Base-by-base conservation (phyloP, 2,888 invertebrate species). In the Nomada ruficornis region DNA sequence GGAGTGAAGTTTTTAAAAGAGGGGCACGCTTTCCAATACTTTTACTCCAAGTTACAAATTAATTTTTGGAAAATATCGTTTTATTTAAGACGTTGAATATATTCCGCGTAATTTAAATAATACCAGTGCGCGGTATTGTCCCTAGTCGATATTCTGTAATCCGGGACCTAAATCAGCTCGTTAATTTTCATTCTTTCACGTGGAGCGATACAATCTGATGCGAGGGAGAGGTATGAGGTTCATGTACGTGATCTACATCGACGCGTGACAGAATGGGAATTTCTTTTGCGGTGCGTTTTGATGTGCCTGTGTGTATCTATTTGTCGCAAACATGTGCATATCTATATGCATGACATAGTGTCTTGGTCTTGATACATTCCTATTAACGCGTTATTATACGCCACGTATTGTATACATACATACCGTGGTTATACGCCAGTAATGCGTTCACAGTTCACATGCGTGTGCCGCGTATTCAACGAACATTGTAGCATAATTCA, bases 111-210 rank as follows among this genome's bases (percentile, higher is more conserved):
- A 44, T 13, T 10, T 15, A 23, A 44, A 29, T 36, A 10, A 13
- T n/a, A 18, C 44, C 68, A 20, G 59, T 23, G 59, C 64, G 44
- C 57, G 62, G 70, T 77, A 65, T 73, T 80, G 44, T 69, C 68
- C 60, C 69, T 29, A 57, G 74, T 60, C 71, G 79, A 80, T 71
- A 78, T 80, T 82, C 83, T 59, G 80, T 83, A 86, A 87, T 78
- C 62, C 70, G 60, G 78, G 69, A 80, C 85, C 85, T 83, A 87
- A 89, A 88, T 89, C 88, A 83, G 80, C 88, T 89, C 87, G 86
- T 89, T 90, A 89, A 90, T 90, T 91, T 90, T 86, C 87, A 90
- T 88, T 90, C 85, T 89, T 88, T 88, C 83, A 84, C 87, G 82
- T 72, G 80, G 68, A 29, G 68, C 83, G 90, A 90, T 90, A 89